phyloP scores from a whole-genome alignment of 2,797 vertebrate species.

The Myotis findleyi region DNA sequence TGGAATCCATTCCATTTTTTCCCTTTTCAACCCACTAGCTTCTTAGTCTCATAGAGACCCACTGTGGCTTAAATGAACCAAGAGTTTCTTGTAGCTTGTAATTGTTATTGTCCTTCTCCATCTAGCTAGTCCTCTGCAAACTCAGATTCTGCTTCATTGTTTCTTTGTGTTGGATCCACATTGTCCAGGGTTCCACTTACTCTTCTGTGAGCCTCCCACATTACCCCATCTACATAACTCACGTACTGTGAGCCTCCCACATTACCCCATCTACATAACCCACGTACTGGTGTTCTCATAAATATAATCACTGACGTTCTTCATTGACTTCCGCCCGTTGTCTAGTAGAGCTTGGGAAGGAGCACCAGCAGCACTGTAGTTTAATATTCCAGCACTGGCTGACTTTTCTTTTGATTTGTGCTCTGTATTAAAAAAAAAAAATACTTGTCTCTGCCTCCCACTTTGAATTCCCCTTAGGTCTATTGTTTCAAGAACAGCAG shows the following conservation, averaged over 20 bases:
- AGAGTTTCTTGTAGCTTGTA: not conserved
- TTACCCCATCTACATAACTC: not conserved
- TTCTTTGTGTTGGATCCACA: not conserved
- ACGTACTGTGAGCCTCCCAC: not conserved
- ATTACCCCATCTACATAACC: not conserved
- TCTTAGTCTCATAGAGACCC: not conserved
- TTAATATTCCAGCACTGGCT: not conserved
- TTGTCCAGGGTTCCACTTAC: not conserved
- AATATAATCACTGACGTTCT: not conserved
- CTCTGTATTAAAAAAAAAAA: not conserved
- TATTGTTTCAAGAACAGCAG: not conserved
- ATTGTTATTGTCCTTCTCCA: not conserved
- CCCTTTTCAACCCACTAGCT: not conserved
- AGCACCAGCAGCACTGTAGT: not conserved
- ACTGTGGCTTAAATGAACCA: fast-evolving
- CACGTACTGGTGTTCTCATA: not conserved
- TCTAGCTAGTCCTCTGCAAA: not conserved
- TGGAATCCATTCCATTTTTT: not conserved
- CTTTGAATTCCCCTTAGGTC: not conserved
- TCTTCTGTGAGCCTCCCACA: not conserved
- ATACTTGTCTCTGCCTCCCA: not conserved
- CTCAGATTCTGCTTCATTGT: not conserved
- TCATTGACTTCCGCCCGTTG: not conserved
- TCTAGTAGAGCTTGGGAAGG: not conserved
- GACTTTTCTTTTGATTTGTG: not conserved